Conservation (phyloP, 2,113 vertebrate species). For the Bubo scandiacus region DNA sequence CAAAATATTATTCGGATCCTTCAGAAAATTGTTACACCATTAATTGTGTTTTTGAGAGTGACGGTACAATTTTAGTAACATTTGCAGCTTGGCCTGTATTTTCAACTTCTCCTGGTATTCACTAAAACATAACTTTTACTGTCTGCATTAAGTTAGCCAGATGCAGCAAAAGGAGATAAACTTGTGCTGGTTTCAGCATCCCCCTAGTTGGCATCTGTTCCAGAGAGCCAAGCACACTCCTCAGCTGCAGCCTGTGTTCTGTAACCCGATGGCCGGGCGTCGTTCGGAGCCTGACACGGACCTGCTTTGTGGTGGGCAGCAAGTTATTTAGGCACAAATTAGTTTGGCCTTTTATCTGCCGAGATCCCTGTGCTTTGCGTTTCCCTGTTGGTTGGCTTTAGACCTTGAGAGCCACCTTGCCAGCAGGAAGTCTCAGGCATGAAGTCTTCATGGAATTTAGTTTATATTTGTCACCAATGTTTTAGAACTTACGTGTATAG, state of each 20-base stretch:
- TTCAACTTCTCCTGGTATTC: neutral
- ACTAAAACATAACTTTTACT: neutral
- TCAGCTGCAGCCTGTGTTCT: neutral
- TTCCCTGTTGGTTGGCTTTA: neutral
- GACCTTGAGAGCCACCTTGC: neutral
- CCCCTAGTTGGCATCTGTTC: neutral
- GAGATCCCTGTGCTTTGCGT: neutral
- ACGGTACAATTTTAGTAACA: neutral
- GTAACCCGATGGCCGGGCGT: neutral
- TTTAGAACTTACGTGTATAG: neutral
- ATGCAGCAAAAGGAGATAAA: neutral
- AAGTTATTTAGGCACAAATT: neutral
- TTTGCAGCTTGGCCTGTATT: neutral
- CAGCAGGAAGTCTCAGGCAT: neutral
- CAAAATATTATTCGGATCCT: neutral
- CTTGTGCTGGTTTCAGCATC: neutral
- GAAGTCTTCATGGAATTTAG: neutral
- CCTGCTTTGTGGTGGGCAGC: neutral
- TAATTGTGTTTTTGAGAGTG: neutral
- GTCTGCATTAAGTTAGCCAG: neutral
- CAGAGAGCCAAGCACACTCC: neutral
- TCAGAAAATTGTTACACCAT: neutral
- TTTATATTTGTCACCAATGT: neutral
- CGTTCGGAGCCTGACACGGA: too few species aligned
- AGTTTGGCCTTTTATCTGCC: neutral